Conservation (phyloP, 2,113 vertebrate genomes). For the Cheilinus undulatus region DNA sequence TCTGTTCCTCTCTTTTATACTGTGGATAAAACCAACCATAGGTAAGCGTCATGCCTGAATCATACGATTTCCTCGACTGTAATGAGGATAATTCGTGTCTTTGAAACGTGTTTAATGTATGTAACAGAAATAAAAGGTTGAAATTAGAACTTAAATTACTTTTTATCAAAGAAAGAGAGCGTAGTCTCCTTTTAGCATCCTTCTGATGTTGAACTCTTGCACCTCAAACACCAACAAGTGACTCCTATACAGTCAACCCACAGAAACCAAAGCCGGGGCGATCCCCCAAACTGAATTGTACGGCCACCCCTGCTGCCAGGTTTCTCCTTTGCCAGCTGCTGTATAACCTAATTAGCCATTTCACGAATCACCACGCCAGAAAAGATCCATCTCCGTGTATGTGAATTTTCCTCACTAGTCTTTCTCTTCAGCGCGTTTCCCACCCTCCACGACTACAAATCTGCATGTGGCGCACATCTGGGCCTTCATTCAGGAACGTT, state of each 20-base stretch:
- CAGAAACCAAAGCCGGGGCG: constrained; percentile 51
- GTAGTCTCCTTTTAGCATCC: constrained; percentile 4
- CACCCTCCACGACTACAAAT: constrained; percentile 61
- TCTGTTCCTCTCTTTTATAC: no score
- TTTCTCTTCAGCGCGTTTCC: constrained; percentile 67
- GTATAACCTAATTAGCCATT: constrained; percentile 79
- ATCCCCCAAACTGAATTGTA: constrained; percentile 33
- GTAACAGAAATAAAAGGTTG: not conserved
- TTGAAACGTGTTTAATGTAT: not conserved
- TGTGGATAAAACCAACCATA: no score
- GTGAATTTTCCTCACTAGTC: constrained; percentile 69
- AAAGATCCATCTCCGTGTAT: constrained; percentile 78
- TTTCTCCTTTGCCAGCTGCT: constrained; percentile 71
- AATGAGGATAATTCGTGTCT: not conserved
- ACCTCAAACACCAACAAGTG: constrained; percentile 30
- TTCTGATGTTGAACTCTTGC: constrained; percentile 15
- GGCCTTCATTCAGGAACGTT: constrained; percentile 66
- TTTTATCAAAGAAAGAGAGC: constrained; percentile 7
- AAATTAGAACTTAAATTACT: not conserved
- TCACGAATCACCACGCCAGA: constrained; percentile 73
- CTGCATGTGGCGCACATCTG: constrained; percentile 81
- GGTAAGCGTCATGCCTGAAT: no score
- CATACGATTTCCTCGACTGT: no score
- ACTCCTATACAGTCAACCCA: constrained; percentile 1
- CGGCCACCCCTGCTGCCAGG: constrained; percentile 64